Percentiles rank a stretch among this genome's conserved stretches.
Evolutionary conservation across 23 tunicate species (phyloP).

Genomic region (Styela clava): DNA sequence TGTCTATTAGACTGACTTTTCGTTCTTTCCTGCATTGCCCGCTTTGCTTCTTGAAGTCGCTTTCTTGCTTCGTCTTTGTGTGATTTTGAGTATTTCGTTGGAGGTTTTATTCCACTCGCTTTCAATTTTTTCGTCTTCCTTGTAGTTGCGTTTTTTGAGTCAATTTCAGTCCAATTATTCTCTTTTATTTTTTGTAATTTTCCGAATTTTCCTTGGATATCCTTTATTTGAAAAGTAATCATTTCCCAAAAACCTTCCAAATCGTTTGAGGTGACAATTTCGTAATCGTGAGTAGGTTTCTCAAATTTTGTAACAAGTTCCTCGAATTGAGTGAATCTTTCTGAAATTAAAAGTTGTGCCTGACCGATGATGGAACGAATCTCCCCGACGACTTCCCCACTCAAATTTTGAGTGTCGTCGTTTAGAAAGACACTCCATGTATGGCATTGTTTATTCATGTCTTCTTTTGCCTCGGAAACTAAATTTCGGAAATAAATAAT

Average conservation of each 20-base stretch:
- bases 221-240: constrained; percentile 71
- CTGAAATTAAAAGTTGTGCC: constrained; percentile 59
- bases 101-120: background rate
- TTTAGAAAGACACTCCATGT: background rate
- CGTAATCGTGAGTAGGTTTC: constrained; percentile 10
- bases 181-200: constrained; percentile 4
- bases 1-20: background rate
- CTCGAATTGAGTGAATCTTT: constrained; percentile 70
- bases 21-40: constrained; percentile 6
- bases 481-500: background rate
- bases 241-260: constrained; percentile 94
- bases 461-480: background rate
- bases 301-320: constrained; percentile 53
- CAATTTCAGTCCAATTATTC: background rate
- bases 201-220: background rate
- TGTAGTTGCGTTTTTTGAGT: background rate
- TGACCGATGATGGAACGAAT: constrained; percentile 87
- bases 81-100: background rate
- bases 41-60: constrained; percentile 9
- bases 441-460: background rate
- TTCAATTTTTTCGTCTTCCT: background rate
- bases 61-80: constrained; percentile 15
- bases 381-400: constrained; percentile 28
- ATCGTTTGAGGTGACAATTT: constrained; percentile 57
- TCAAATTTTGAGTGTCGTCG: background rate